These are phyloP conservation scores for Fratercula arctica DNA, from an alignment of 2,797 vertebrate genomes.

Conservation along the genomic window DNA sequence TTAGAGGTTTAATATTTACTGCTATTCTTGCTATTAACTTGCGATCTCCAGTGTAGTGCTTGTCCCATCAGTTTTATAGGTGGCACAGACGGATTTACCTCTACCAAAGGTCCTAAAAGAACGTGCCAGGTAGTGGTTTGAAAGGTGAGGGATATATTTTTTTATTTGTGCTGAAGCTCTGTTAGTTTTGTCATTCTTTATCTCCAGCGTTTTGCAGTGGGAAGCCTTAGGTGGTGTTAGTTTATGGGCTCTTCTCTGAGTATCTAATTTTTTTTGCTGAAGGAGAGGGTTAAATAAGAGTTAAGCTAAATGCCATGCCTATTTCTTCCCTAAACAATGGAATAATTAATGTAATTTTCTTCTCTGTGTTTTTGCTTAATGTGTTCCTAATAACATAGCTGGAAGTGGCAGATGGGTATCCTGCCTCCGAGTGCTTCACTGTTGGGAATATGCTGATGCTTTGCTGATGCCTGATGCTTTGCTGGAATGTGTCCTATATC, in stretches of 20 bases:
- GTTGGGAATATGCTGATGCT: neutral
- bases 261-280: neutral
- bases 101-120: neutral
- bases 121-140: neutral
- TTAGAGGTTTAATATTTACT: neutral
- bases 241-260: neutral
- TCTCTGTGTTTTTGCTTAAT: neutral
- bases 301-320: neutral
- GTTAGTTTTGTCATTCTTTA: neutral
- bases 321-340: neutral
- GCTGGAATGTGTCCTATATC: conserved; percentile 25
- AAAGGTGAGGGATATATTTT: neutral
- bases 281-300: neutral
- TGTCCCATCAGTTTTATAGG: neutral
- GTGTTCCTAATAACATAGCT: neutral
- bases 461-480: neutral
- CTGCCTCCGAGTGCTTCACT: neutral
- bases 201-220: neutral
- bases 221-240: neutral
- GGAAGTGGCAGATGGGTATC: conserved; percentile 54
- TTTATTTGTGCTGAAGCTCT: neutral
- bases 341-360: conserved; percentile 8
- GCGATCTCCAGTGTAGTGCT: neutral
- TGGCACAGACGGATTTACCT: neutral
- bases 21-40: neutral